These are phyloP conservation scores for Mus musculus DNA, from an alignment of 2,113 vertebrate genomes.

Conservation along the genomic window GRCm39 chr5:99334001-99334500, in stretches of 20 bases:
- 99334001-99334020: background rate
- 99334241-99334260: background rate
- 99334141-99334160: background rate
- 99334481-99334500: background rate
- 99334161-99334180: background rate
- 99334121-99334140: background rate
- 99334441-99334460: too few species aligned
- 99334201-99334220: background rate
- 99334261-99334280: background rate
- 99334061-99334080: background rate
- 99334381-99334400: background rate
- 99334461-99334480: background rate
- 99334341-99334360: background rate
- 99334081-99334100: background rate
- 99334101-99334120: background rate
- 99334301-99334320: slow-evolving; percentile 14
- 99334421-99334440: background rate
- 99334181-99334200: background rate
- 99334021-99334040: background rate
- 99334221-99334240: background rate
- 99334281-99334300: background rate
- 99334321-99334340: background rate
- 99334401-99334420: background rate
- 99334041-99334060: background rate
- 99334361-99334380: background rate